A percentile compares a stretch with the other conserved stretches of the same genome.
Conservation (phyloP, 2,797 vertebrate genomes). For the Argya squamiceps region DNA sequence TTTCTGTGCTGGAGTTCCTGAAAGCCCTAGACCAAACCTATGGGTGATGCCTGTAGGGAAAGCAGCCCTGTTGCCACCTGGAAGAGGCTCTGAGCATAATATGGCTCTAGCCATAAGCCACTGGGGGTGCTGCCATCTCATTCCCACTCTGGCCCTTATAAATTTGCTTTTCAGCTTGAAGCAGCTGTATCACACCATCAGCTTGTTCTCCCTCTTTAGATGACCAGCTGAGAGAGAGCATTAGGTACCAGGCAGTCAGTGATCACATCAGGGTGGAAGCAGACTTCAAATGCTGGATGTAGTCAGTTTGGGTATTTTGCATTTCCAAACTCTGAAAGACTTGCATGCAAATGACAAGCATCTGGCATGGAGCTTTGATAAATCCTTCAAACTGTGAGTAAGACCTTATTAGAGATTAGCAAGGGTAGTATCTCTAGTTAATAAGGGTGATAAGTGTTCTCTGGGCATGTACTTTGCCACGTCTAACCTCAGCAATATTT, state of each 20-base stretch:
- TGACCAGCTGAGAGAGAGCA: not conserved
- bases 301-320: not conserved
- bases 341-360: not conserved
- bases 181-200: not conserved
- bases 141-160: not conserved
- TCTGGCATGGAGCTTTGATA: not conserved
- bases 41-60: not conserved
- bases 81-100: not conserved
- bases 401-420: not conserved
- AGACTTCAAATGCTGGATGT: not conserved
- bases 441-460: not conserved
- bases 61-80: not conserved
- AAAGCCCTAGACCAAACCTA: not conserved
- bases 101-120: not conserved
- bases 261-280: not conserved
- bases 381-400: not conserved
- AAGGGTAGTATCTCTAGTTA: not conserved
- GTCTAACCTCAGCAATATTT: conserved; percentile 10
- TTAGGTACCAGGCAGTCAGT: not conserved
- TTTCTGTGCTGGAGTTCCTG: not conserved
- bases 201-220: not conserved
- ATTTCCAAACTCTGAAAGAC: not conserved
- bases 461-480: not conserved
- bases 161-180: not conserved
- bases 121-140: not conserved